Evolutionary conservation across 2,113 vertebrate species (phyloP).

Genomic region (Ascaphus truei): DNA sequence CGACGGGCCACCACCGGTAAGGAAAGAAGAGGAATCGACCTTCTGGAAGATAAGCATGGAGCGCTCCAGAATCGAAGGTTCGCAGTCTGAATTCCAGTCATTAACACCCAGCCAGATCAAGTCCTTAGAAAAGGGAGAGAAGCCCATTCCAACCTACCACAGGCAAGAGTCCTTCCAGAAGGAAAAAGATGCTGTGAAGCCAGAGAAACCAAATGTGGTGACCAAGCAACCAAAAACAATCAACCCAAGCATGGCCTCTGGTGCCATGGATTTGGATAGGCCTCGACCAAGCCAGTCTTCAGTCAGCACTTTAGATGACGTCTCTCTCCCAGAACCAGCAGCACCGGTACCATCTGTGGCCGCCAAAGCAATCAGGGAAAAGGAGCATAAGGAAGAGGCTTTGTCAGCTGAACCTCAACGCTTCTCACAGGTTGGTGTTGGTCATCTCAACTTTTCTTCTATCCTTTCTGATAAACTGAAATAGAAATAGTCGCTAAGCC

Average conservation of each 20-base stretch:
- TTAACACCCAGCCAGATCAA: conserved; percentile 97
- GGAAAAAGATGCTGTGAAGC: conserved; percentile 64
- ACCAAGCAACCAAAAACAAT: conserved; percentile 54
- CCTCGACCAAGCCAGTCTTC: conserved; percentile 66
- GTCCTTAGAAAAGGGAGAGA: conserved; percentile 94
- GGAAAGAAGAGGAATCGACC: conserved; percentile 77
- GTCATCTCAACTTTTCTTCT: no score
- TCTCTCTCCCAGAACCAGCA: conserved; percentile 58
- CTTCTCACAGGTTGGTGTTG: conserved; percentile 72
- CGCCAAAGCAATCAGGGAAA: conserved; percentile 30
- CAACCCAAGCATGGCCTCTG: conserved; percentile 40
- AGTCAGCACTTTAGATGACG: conserved; percentile 59
- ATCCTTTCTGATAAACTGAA: no score
- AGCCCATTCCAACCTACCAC: conserved; percentile 77
- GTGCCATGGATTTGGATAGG: conserved; percentile 64
- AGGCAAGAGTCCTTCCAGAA: conserved; percentile 68
- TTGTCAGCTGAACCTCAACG: conserved; percentile 53
- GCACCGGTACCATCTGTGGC: conserved; percentile 40
- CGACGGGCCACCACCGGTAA: conserved; percentile 56
- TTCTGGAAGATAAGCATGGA: conserved; percentile 97
- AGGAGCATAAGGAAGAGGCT: conserved; percentile 49
- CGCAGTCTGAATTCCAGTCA: conserved; percentile 82
- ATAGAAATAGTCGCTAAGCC: no score
- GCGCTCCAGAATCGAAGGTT: conserved; percentile 82
- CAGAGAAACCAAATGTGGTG: conserved; percentile 52